phyloP scores from a whole-genome alignment of 2,113 vertebrate species.

The Gasterosteus nipponicus region DNA sequence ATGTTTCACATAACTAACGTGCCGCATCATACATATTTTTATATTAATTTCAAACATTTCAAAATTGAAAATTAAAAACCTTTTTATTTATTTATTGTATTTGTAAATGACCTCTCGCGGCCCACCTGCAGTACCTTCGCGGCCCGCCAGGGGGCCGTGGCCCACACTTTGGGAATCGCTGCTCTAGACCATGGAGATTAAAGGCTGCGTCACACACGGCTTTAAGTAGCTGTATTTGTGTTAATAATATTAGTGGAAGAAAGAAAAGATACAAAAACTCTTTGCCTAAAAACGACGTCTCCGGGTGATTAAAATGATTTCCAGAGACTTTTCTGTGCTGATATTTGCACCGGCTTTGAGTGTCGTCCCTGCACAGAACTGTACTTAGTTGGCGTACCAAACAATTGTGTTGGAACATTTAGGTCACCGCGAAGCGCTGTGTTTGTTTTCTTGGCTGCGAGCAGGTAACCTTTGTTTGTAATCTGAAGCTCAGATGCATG shows the following conservation, averaged over 20 bases:
- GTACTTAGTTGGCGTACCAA: neutral
- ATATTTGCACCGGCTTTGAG: neutral
- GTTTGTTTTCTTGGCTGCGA: constrained; percentile 38
- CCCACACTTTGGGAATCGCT: no score
- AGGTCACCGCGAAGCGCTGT: neutral
- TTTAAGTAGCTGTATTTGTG: constrained; percentile 36
- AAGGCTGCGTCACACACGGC: constrained; percentile 44
- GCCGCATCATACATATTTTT: no score
- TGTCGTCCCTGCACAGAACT: neutral
- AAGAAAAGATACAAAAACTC: neutral
- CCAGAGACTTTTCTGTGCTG: neutral
- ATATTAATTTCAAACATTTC: no score
- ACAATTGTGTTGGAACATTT: neutral
- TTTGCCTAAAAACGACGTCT: neutral
- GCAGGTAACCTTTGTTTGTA: constrained; percentile 70
- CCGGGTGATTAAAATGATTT: neutral
- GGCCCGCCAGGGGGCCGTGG: no score
- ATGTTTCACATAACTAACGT: no score
- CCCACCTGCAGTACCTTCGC: no score
- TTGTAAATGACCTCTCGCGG: no score
- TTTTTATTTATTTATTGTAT: no score
- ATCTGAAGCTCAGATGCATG: constrained; percentile 68
- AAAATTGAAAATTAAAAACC: no score
- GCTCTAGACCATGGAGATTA: constrained; percentile 49
- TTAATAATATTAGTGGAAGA: neutral